Evolutionary conservation across 2,113 vertebrate genomes (phyloP), one percentile per base, ranked within the genome.

Genomic region (Mastomys natalensis): DNA sequence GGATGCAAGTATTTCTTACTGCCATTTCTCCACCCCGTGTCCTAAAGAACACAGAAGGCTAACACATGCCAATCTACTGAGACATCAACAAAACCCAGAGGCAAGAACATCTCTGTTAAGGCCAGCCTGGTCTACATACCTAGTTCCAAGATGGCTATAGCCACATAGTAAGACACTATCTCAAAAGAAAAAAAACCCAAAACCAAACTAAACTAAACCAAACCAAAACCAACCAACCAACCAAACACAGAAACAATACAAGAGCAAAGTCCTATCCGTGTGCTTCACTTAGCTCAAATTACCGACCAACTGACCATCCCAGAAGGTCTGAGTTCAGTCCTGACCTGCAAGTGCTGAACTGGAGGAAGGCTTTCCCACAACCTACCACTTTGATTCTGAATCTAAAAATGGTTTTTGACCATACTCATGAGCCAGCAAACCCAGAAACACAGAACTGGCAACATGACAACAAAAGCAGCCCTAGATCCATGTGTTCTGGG

Each of bases 401-500:
- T 53, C 1, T 51, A 24, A 70, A 81, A 51, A 58, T 3, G 6
- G 8, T 34, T 55, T n/a, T 48, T 45, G n/a, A 64, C 24, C 5
- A 43, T 24, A 17, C 58, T 26, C 43, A 55, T 4, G 1, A 70
- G 21, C 37, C 40, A n/a, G 74, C 48, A 16, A 72, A 26, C 31
- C 9, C 15, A 87, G 24, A 40, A 16, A 45, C 21, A 43, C 1
- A 13, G 60, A 40, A 72, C 45, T n/a, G 21, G 7, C 7, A 62
- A 58, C 62, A 62, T 7, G 34, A 24, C 0, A 13, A 12, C 5
- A 34, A 21, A 5, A 29, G 17, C 1, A 1, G 0, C 13, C n/a
- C 51, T 17, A 43, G 29, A 3, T 5, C 21, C 53, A 53, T 34
- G 66, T 6, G 48, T 26, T 60, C 51, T 89, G 26, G 53, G 29